These are phyloP conservation scores for Falco punctatus DNA, from an alignment of 2,113 vertebrate genomes.

Conservation along the genomic window DNA sequence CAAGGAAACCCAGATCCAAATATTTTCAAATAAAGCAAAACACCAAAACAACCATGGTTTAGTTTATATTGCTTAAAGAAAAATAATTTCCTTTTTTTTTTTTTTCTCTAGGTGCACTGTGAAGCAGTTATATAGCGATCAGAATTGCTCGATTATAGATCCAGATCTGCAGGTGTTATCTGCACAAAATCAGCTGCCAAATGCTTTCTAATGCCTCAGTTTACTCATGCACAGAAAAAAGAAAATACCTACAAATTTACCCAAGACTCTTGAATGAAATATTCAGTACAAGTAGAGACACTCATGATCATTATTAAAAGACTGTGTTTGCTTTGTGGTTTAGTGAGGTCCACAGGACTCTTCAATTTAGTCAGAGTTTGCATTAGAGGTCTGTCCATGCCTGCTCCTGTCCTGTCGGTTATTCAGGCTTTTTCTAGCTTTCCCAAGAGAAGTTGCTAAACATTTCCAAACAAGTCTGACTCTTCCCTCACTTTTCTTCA, in stretches of 20 bases:
- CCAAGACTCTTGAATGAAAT: not conserved
- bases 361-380: not conserved
- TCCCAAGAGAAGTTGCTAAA: not conserved
- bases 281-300: not conserved
- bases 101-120: not conserved
- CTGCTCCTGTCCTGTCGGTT: not conserved
- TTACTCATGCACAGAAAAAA: not conserved
- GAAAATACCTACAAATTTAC: not conserved
- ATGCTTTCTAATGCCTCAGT: not conserved
- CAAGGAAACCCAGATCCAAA: not conserved
- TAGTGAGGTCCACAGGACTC: not conserved
- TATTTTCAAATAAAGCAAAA: not conserved
- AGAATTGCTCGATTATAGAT: not conserved
- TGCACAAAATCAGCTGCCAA: not conserved
- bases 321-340: not conserved
- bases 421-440: not conserved
- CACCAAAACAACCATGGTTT: not conserved
- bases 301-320: not conserved
- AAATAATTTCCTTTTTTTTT: not conserved
- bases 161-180: not conserved
- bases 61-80: not conserved
- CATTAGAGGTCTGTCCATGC: not conserved
- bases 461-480: not conserved
- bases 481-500: constrained; percentile 17
- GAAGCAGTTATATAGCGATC: not conserved